phyloP scores from a whole-genome alignment of 2,113 vertebrate species.

The Melozone crissalis region DNA sequence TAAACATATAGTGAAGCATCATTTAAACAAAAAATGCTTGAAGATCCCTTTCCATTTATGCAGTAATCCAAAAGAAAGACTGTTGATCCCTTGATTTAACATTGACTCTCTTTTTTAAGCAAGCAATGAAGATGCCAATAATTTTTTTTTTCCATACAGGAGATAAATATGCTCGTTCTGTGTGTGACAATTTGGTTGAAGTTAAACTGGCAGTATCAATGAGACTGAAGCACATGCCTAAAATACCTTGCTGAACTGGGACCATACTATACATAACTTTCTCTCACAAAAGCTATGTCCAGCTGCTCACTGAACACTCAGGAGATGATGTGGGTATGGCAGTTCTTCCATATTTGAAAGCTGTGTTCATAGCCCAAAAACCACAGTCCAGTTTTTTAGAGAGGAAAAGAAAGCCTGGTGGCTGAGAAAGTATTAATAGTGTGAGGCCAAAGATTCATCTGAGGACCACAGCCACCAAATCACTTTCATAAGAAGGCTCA shows the following conservation, averaged over 20 bases:
- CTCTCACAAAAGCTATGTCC: conserved; percentile 30
- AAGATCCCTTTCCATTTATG: background rate
- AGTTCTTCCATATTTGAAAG: conserved; percentile 47
- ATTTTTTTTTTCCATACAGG: background rate
- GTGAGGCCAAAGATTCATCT: background rate
- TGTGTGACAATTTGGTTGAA: background rate
- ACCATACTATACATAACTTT: conserved; percentile 40
- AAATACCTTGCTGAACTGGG: conserved; percentile 37
- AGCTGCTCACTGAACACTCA: conserved; percentile 27
- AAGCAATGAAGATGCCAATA: background rate
- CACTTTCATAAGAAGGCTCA: background rate
- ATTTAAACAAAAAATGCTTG: background rate
- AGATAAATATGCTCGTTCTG: background rate
- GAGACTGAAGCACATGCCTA: conserved; percentile 11
- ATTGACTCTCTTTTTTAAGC: background rate
- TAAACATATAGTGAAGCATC: background rate
- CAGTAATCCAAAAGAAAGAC: background rate
- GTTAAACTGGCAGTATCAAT: background rate
- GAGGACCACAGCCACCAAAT: background rate
- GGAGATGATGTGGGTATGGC: background rate
- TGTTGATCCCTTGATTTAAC: background rate
- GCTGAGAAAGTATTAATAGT: background rate
- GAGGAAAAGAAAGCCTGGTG: background rate
- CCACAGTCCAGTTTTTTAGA: background rate
- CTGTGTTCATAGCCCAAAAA: background rate